Base-by-base conservation (phyloP, 2,113 vertebrate species). In the Dermatemys mawii region DNA sequence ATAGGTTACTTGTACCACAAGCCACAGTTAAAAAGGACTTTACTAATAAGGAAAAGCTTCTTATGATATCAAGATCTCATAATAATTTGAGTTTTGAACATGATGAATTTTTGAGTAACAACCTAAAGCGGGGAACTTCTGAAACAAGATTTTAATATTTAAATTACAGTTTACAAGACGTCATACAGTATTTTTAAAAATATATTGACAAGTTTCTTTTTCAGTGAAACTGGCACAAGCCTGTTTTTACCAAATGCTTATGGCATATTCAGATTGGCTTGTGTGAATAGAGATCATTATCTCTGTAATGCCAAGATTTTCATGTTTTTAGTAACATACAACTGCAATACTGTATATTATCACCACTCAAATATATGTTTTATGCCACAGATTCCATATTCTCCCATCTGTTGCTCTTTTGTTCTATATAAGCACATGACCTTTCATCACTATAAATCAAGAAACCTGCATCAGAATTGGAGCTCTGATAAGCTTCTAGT, bases 11-110 rank as follows among this genome's bases (percentile, higher is more conserved):
- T 78, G 98, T 99, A 8, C 97, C 98, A 46, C 98, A 98, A 8
- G 92, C 78, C 38, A 83, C 97, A 1, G 96, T 81, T 12, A 99
- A 98, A 93, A 98, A 98, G 32, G 99, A 99, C 97, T 99, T 99
- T 87, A 99, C 99, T 63, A 99, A 99, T 97, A 99, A 99, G 44
- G 99, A 99, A 96, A 99, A 99, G 96, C 98, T 99, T 89, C 98
- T 99, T 55, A 99, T 99, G 99, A 99, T 99, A 92, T 99, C 99
- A 32, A 98, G 99, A 94, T 99, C 99, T 32, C 99, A 99, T 76
- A 99, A 99, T 93, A 99, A 99, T 96, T 98, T 99, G 96, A 99
- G 99, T 97, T 99, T 99, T 93, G 99, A 99, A 97, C 99, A 99
- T 22, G 99, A 99, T 70, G 99, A 99, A 93, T 99, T 99, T 95